phyloP scores from a whole-genome alignment of 2,113 vertebrate species.

The Rhinolophus ferrumequinum region DNA sequence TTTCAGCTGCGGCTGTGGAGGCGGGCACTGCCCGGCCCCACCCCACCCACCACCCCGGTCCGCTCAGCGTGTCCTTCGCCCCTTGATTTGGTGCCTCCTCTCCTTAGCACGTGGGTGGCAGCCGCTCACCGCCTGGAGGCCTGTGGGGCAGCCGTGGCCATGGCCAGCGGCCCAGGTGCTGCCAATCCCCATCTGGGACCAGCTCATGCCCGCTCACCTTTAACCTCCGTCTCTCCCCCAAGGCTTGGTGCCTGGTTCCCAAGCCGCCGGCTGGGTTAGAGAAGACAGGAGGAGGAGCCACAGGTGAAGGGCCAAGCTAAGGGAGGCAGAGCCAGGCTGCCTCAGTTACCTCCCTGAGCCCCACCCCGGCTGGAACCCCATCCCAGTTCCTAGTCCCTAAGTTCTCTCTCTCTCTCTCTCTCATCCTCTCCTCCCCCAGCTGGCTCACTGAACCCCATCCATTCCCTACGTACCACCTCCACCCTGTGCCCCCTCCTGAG shows the following conservation, averaged over 20 bases:
- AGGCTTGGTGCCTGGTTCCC: background rate
- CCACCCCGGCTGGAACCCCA: background rate
- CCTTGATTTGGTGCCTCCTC: slow-evolving; percentile 75
- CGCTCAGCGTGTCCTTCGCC: slow-evolving; percentile 69
- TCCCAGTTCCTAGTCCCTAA: background rate
- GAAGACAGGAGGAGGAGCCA: slow-evolving; percentile 34
- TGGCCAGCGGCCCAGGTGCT: background rate
- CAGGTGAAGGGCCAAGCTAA: background rate
- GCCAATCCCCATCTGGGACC: slow-evolving; percentile 42
- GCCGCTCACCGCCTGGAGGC: slow-evolving; percentile 55
- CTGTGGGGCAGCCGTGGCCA: slow-evolving; percentile 58
- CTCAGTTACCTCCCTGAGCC: background rate
- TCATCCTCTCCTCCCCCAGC: background rate
- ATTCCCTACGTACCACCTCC: background rate
- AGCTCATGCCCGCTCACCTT: slow-evolving; percentile 56
- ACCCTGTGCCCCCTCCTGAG: accelerated
- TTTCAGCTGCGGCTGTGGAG: slow-evolving; percentile 65
- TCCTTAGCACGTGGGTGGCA: slow-evolving; percentile 76
- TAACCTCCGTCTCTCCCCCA: background rate
- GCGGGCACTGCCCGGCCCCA: background rate
- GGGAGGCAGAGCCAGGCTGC: background rate
- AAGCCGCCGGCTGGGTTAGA: background rate
- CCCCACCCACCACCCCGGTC: background rate
- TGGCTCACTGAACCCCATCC: background rate
- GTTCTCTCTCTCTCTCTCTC: too few relatives aligned